phyloP scores from a whole-genome alignment of 2,888 invertebrate genomes.

The Hydriomena furcata region DNA sequence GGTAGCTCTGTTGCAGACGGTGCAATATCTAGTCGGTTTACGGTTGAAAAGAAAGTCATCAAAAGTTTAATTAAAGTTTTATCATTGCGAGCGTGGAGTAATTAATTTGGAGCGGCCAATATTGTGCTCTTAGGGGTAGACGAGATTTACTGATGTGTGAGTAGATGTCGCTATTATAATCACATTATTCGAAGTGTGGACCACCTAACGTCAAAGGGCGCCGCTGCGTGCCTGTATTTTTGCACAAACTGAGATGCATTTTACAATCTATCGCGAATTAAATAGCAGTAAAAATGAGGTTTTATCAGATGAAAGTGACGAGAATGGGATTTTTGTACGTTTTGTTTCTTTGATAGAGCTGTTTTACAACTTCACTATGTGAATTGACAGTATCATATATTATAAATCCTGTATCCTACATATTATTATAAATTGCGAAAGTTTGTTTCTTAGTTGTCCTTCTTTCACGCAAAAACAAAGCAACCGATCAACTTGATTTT shows the following conservation, averaged over 20 bases:
- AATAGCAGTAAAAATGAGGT: slow-evolving; percentile 42
- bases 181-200: slow-evolving; percentile 70
- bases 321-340: slow-evolving; percentile 18
- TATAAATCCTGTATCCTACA: too few species aligned
- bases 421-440: too few species aligned
- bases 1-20: slow-evolving; percentile 45
- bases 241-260: slow-evolving; percentile 70
- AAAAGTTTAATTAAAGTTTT: slow-evolving; percentile 64
- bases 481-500: too few species aligned
- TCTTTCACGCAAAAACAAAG: too few species aligned
- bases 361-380: background rate
- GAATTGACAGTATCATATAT: too few species aligned
- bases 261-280: slow-evolving; percentile 64
- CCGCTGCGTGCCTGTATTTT: slow-evolving; percentile 71
- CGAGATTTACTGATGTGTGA: slow-evolving; percentile 60
- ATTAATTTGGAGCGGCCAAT: slow-evolving; percentile 28
- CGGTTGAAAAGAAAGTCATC: slow-evolving; percentile 53
- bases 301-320: slow-evolving; percentile 41
- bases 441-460: too few species aligned
- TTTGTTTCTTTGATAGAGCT: slow-evolving; percentile 1
- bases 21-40: slow-evolving; percentile 13
- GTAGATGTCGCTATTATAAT: slow-evolving; percentile 79
- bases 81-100: slow-evolving; percentile 46
- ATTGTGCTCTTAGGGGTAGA: slow-evolving; percentile 23
- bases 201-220: slow-evolving; percentile 80